These are phyloP conservation scores for Arctopsyche grandis DNA, from an alignment of 1,140 invertebrate species.

Conservation along the genomic window DNA sequence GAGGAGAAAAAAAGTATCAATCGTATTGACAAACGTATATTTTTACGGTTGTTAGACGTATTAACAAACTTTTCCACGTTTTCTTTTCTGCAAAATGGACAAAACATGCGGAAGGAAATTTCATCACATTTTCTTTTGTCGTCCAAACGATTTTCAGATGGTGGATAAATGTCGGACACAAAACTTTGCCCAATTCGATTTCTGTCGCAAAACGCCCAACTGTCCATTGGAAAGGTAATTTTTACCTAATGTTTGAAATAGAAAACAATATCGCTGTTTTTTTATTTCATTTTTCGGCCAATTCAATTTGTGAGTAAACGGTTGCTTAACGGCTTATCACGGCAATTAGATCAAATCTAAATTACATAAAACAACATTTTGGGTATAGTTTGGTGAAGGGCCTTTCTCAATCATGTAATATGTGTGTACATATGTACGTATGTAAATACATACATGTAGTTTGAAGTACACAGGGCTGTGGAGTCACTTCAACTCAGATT, in stretches of 20 bases:
- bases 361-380: no score
- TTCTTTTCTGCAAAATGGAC: not conserved
- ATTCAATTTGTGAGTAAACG: no score
- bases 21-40: slow-evolving; percentile 4
- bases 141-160: not conserved
- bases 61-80: slow-evolving; percentile 18
- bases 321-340: no score
- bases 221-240: not conserved
- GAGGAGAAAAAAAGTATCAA: slow-evolving; percentile 11
- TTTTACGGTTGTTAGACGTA: slow-evolving; percentile 16
- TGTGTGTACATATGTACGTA: no score
- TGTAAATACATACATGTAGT: no score
- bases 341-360: no score
- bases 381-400: no score
- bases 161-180: not conserved
- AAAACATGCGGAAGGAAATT: slow-evolving; percentile 36
- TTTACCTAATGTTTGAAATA: not conserved
- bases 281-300: no score
- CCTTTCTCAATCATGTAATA: no score
- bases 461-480: no score
- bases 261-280: no score
- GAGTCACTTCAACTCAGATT: no score
- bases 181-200: not conserved
- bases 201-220: not conserved
- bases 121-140: slow-evolving; percentile 13